Conservation (phyloP, 2,888 invertebrate genomes). For the Pheosia tremula region DNA sequence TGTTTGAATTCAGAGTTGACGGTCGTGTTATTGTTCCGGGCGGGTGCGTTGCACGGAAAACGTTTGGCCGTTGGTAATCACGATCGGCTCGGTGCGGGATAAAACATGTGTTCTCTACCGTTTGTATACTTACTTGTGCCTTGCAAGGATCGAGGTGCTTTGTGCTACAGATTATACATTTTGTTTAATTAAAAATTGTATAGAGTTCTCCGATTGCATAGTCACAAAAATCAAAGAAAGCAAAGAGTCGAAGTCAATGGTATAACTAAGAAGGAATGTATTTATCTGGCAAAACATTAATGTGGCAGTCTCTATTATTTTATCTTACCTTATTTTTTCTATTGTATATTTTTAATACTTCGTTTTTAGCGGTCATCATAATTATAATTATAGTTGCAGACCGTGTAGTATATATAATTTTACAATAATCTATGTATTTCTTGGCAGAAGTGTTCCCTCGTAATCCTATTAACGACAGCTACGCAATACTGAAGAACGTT, state of each 20-base stretch:
- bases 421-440: conserved; percentile 2
- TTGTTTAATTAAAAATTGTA: background rate
- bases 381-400: background rate
- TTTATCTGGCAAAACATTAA: too few relatives aligned
- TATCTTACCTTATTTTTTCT: too few relatives aligned
- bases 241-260: too few relatives aligned
- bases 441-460: background rate
- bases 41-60: conserved; percentile 65
- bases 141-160: background rate
- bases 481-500: conserved; percentile 1
- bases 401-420: background rate
- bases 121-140: background rate
- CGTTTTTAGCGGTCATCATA: background rate
- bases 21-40: conserved; percentile 65
- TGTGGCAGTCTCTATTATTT: too few relatives aligned
- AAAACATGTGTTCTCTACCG: conserved; percentile 26
- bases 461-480: conserved; percentile 4
- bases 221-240: too few relatives aligned
- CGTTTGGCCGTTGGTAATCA: conserved; percentile 49
- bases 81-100: conserved; percentile 36
- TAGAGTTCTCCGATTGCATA: background rate
- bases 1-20: conserved; percentile 56
- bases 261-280: too few relatives aligned
- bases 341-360: background rate
- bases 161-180: background rate